Base-by-base conservation (phyloP, 1,140 invertebrate species). In the Augochlora pura region DNA sequence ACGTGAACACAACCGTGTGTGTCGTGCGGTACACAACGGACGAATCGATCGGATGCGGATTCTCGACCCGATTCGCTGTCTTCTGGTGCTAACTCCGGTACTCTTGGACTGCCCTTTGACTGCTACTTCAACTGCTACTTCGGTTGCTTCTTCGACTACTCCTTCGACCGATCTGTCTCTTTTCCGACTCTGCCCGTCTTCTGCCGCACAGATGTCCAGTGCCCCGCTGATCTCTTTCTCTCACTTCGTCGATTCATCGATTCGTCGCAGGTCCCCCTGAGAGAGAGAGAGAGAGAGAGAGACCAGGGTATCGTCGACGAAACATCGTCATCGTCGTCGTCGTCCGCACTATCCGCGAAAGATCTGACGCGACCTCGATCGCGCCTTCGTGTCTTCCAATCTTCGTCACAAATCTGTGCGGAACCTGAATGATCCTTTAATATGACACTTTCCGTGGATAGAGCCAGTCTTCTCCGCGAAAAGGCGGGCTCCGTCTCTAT, bases 1-100 rank as follows among this genome's bases (percentile, higher is more conserved):
- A 59, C 52, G 32, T 62, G 68, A 67, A 74, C 27, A 62, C 39
- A 38, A 27, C 32, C 60, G 57, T 63, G 59, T 72, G 21, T 54
- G 18, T 67, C 57, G 77, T 75, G 42, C 52, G 25, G 67, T 62
- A 73, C 79, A 74, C 69, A 69, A 77, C 42, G 10, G 12, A 14
- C 42, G 80, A 82, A 86, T 85, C 77, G 85, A 86, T 86, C 74
- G 77, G 65, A 86, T 80, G 73, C 77, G 80, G 76, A 76, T 62
- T 59, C 23, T n/a, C n/a, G 39, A 27, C 25, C 25, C 25, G 49
- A 52, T 52, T 32, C 49, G 72, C 32, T 32, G 32, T 32, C 14
- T 46, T 46, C 42, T 46, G 10, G 42, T 1, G 42, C 42, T 14
- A 46, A 10, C 10, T 46, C 14, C 42, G 12, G 10, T 46, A 2